Evolutionary conservation across 2,797 vertebrate species (phyloP), one percentile per base, ranked within the genome.

Genomic region (Peromyscus eremicus): DNA sequence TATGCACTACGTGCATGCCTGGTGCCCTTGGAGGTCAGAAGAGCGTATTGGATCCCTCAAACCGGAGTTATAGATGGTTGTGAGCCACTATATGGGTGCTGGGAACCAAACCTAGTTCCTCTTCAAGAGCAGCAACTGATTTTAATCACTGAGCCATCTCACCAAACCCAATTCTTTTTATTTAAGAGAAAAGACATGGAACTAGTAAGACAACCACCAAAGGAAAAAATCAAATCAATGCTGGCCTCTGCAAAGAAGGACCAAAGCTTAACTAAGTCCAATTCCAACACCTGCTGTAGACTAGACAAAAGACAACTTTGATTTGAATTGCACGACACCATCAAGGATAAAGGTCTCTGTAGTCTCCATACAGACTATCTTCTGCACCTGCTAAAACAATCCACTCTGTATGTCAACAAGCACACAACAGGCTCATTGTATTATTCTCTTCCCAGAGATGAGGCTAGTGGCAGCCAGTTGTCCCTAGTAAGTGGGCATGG

Each of bases 311-410:
- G 64, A 94, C 94, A 97, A 94, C 90, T 97, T 96, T 92, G 89
- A 97, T 95, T 85, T 96, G 93, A 96, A 97, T 96, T 97, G 94
- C 9, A 1, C 96, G 97, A 94, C 0, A 1, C 95, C 82, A 94
- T 95, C 96, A 96, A 91, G 94, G 97, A 98, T 96, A 97, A 97
- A 97, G 77, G 85, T 97, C 97, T 96, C 97, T 96, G 92, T 97
- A 97, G 94, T 97, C 92, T 94, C 94, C 86, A 94, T 91, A 96
- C 55, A 94, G 52, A 95, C 86, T 93, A 95, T 96, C 89, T 92
- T 92, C 97, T 98, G 98, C 98, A 98, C 97, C 98, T 98, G 98
- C 98, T 98, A 97, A 96, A 97, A 98, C 98, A 98, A 98, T 97
- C 91, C 97, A 97, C 64, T 98, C 96, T 97, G 95, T 97, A 96